Percentiles rank a stretch among this genome's conserved stretches.
Conservation (phyloP, 2,113 vertebrate species). For the Amphilophus citrinellus region DNA sequence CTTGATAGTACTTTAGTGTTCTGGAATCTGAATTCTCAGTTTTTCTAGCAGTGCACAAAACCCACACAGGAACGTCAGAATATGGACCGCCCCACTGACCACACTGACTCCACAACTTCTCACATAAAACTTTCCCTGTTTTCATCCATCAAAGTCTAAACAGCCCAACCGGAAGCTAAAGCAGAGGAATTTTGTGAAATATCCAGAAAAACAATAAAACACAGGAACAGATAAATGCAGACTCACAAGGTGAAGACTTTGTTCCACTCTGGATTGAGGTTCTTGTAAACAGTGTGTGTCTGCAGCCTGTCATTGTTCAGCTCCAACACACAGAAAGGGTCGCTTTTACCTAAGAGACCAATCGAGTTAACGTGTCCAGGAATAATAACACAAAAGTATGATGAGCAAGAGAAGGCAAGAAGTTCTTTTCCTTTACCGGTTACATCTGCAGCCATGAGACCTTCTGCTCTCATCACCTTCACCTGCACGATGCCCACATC, state of each 20-base stretch:
- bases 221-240: background rate
- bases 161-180: too few species aligned
- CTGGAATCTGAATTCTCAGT: too few species aligned
- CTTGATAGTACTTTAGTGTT: too few species aligned
- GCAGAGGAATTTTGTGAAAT: too few species aligned
- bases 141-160: too few species aligned
- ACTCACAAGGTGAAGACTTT: conserved; percentile 98
- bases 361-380: background rate
- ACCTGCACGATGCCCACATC: conserved; percentile 94
- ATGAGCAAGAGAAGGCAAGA: background rate
- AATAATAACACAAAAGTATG: background rate
- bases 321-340: conserved; percentile 94
- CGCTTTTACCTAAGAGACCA: conserved; percentile 87
- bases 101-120: too few species aligned
- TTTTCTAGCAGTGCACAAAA: too few species aligned
- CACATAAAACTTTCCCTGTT: too few species aligned
- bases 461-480: conserved; percentile 94
- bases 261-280: conserved; percentile 95
- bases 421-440: conserved; percentile 82
- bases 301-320: conserved; percentile 92
- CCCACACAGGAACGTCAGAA: too few species aligned
- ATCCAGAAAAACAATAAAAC: too few species aligned
- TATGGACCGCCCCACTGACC: too few species aligned
- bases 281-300: conserved; percentile 95
- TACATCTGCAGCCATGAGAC: conserved; percentile 94